Evolutionary conservation across 1,140 invertebrate genomes (phyloP).

Genomic region (Lucilia cuprina): DNA sequence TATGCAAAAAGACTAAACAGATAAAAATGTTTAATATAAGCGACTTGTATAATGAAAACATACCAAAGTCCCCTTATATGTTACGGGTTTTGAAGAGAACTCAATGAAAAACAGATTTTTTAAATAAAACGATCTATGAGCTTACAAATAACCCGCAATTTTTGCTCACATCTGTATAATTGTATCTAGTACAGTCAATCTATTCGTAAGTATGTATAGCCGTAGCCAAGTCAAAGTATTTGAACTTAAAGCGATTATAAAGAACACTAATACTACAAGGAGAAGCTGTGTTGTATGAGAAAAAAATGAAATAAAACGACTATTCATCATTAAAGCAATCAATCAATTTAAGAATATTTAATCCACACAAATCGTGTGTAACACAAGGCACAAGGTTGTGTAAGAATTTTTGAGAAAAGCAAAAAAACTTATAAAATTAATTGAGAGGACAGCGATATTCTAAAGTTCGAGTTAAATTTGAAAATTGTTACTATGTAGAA

Average conservation of each 20-base stretch:
- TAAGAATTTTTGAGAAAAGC: background rate
- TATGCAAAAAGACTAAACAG: too few relatives aligned
- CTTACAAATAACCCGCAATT: background rate
- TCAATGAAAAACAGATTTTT: too few relatives aligned
- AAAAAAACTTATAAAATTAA: background rate
- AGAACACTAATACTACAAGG: background rate
- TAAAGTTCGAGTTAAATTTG: too few relatives aligned
- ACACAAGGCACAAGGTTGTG: background rate
- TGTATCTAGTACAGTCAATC: too few relatives aligned
- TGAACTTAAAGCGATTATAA: constrained; percentile 7
- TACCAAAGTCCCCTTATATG: too few relatives aligned
- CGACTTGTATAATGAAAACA: too few relatives aligned
- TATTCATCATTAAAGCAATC: constrained; percentile 42
- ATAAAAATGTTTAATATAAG: too few relatives aligned
- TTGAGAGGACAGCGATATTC: too few relatives aligned
- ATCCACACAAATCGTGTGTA: constrained; percentile 36
- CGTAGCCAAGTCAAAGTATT: constrained; percentile 7
- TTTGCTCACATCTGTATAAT: background rate
- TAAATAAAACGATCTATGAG: too few relatives aligned
- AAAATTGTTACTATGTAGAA: too few relatives aligned
- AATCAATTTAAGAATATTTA: constrained; percentile 40
- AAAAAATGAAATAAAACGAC: constrained; percentile 22
- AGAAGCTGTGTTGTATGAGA: background rate
- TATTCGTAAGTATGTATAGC: background rate
- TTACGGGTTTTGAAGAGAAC: too few relatives aligned